Evolutionary conservation across 2,113 vertebrate genomes (phyloP).

Genomic region (Oryzias curvinotus): DNA sequence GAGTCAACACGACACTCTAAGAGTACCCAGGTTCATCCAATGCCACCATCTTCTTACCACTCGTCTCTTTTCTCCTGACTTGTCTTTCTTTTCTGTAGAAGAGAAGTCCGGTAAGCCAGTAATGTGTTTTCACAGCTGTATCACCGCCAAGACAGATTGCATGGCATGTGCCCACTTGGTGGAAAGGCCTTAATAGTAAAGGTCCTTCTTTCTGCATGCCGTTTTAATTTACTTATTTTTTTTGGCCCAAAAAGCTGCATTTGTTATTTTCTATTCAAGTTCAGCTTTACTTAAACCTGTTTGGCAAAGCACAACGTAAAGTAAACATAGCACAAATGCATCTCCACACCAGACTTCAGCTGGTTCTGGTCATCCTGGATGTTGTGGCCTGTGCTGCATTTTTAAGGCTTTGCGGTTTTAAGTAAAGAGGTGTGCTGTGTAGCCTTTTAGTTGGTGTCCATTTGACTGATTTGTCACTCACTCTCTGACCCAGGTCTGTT

Average conservation of each 20-base stretch:
- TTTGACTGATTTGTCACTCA: conserved; percentile 86
- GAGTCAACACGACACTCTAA: conserved; percentile 55
- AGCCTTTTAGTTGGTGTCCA: conserved; percentile 61
- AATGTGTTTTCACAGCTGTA: conserved; percentile 10
- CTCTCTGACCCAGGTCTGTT: conserved; percentile 98
- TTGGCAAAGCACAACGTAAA: conserved; percentile 57
- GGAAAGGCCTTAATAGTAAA: background rate
- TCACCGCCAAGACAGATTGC: conserved; percentile 11
- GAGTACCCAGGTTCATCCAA: background rate
- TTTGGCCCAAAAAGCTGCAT: background rate
- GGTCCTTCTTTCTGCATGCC: conserved; percentile 17
- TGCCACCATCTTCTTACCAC: conserved; percentile 22
- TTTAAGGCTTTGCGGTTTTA: conserved; percentile 46
- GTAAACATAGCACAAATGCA: conserved; percentile 45
- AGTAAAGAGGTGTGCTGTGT: conserved; percentile 62
- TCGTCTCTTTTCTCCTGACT: conserved; percentile 19
- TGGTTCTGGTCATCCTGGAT: conserved; percentile 14
- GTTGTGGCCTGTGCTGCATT: conserved; percentile 49
- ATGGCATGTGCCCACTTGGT: conserved; percentile 36
- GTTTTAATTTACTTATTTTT: background rate
- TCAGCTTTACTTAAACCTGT: conserved; percentile 57
- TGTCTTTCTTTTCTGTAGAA: conserved; percentile 76
- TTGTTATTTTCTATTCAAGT: conserved; percentile 11
- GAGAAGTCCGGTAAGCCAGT: conserved; percentile 93
- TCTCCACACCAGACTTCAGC: conserved; percentile 4